These are phyloP conservation scores for Crenuchus spilurus DNA, from an alignment of 2,797 vertebrate species.

Conservation along the genomic window DNA sequence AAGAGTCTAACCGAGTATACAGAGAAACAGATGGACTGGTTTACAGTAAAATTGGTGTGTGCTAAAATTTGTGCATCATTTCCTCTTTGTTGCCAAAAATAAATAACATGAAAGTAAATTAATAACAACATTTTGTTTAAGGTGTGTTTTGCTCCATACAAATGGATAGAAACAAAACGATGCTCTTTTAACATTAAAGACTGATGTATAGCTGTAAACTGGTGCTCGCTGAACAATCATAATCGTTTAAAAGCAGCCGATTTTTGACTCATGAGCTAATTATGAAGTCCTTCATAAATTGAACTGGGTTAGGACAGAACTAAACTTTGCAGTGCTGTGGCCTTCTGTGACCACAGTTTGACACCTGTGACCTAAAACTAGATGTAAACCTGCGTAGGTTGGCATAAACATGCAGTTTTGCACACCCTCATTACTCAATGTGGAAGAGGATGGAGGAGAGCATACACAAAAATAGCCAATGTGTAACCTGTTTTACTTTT, in stretches of 20 bases:
- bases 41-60: no score
- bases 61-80: no score
- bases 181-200: no score
- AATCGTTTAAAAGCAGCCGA: not conserved
- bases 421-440: not conserved
- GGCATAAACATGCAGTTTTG: not conserved
- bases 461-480: not conserved
- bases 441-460: not conserved
- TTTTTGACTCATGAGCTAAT: not conserved
- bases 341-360: conserved; percentile 18
- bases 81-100: no score
- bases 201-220: no score
- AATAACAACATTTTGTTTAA: no score
- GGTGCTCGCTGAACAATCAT: no score
- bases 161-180: no score
- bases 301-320: not conserved
- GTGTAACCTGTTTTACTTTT: not conserved
- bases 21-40: no score
- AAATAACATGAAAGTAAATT: no score
- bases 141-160: no score
- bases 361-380: conserved; percentile 30
- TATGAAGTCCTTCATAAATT: not conserved
- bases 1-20: no score
- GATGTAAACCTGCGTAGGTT: conserved; percentile 2
- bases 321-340: not conserved